phyloP scores from a whole-genome alignment of 2,113 vertebrate species.

The Poicephalus gulielmi region DNA sequence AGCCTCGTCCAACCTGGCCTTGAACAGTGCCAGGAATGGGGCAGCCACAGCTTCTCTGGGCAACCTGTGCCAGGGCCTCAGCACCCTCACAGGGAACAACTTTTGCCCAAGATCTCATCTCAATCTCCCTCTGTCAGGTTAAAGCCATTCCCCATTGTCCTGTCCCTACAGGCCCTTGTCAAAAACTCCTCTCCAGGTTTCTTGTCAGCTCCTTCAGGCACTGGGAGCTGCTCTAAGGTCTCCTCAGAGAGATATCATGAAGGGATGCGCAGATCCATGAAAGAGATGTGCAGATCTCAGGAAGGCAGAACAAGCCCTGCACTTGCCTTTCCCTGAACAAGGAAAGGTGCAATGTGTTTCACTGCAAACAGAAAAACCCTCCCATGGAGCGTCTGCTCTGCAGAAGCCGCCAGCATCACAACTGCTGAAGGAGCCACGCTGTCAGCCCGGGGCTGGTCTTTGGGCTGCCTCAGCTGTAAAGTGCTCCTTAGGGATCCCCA shows the following conservation, averaged over 20 bases:
- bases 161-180: neutral
- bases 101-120: neutral
- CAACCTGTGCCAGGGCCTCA: neutral
- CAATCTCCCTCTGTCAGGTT: neutral
- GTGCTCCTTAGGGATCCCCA: neutral
- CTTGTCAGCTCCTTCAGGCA: neutral
- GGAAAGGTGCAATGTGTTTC: slow-evolving; percentile 67
- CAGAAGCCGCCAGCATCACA: slow-evolving; percentile 45
- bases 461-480: neutral
- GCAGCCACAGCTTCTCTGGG: neutral
- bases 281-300: fast-evolving
- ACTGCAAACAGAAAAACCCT: slow-evolving; percentile 68
- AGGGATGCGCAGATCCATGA: no score
- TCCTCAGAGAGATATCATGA: neutral
- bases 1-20: neutral
- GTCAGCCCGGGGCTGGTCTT: neutral
- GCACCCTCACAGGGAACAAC: neutral
- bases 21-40: neutral
- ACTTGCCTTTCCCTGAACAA: neutral
- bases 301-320: neutral
- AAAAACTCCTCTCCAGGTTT: neutral
- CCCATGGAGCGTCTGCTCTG: slow-evolving; percentile 65
- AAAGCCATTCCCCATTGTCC: neutral
- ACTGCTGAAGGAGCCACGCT: neutral
- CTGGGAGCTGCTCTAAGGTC: neutral